Base-by-base conservation (phyloP, 2,797 vertebrate species). In the Pampus argenteus region DNA sequence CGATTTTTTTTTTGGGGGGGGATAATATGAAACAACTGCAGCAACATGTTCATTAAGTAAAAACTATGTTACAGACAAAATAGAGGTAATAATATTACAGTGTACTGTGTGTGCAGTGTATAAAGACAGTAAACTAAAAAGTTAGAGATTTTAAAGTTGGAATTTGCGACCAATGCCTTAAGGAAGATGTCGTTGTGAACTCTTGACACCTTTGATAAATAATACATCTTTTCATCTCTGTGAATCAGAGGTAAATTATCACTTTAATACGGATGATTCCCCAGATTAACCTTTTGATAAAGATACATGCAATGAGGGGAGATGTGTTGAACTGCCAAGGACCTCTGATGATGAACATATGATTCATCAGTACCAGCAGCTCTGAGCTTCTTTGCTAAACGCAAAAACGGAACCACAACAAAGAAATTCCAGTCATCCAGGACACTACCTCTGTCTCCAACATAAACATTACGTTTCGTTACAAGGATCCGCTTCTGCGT, bases 321-420 rank as follows among this genome's bases (percentile, higher is more conserved):
- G 75, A 78, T 14, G 40, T 31, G 51, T 64, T 80, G 84, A 87
- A 82, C 78, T 85, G 70, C 54, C 38, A 15, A 62, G 49, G 76
- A 88, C 82, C 83, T 84, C 72, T 62, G 79, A 79, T 84, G 83
- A 88, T 74, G 82, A 86, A 78, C 56, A 42, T 17, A 44, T 84
- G 90, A 88, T 86, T 91, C 87, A 91, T 88, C 75, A 72, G 74
- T 78, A 89, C 79, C 89, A 88, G 86, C 91, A 89, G 83, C 85
- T 86, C 74, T 28, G 34, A 26, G n/a, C 34, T 40, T 81, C 87
- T 89, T 81, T 74, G 66, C 78, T 81, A 52, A 76, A 83, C 78
- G 85, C 71, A 86, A 81, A 83, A 86, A 73, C 70, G 6, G 78
- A 82, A 88, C 90, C 89, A 81, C 84, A 91, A 90, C 85, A 90